Percentiles rank a stretch among this genome's conserved stretches.
Evolutionary conservation across 1,140 invertebrate species (phyloP).

Genomic region (Agrypnia vestita): DNA sequence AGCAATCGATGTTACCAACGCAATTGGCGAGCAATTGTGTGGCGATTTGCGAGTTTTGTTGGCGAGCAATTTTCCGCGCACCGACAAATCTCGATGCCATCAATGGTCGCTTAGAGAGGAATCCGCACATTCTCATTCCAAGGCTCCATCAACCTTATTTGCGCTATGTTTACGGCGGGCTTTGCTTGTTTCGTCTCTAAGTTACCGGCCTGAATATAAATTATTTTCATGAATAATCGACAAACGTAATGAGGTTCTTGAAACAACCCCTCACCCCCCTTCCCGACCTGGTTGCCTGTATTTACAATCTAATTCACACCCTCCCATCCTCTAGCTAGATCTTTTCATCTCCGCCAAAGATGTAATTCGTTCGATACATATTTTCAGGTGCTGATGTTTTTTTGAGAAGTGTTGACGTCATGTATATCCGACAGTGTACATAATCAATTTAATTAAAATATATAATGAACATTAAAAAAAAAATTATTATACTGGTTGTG

Average conservation of each 20-base stretch:
- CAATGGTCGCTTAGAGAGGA: slow-evolving; percentile 40
- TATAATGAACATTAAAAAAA: no score
- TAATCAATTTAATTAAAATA: no score
- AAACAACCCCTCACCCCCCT: slow-evolving; percentile 48
- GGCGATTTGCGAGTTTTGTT: no score
- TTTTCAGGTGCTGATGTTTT: slow-evolving; percentile 25
- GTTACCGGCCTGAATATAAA: slow-evolving; percentile 62
- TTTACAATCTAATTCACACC: slow-evolving; percentile 47
- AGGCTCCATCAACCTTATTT: slow-evolving; percentile 55
- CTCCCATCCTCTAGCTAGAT: slow-evolving; percentile 21
- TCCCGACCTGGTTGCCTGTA: slow-evolving; percentile 43
- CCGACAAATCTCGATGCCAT: slow-evolving; percentile 13
- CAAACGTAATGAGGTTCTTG: slow-evolving; percentile 62
- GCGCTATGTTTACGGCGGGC: slow-evolving; percentile 55
- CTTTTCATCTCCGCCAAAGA: slow-evolving; percentile 51
- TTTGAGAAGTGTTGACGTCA: no score
- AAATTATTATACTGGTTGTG: no score
- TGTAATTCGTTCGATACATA: slow-evolving; percentile 20
- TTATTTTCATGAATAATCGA: slow-evolving; percentile 62
- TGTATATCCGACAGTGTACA: no score
- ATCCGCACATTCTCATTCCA: slow-evolving; percentile 56
- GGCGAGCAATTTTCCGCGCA: no score
- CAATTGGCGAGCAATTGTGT: no score
- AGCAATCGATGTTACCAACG: no score
- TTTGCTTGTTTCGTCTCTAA: slow-evolving; percentile 60